Percentiles rank a stretch among this genome's conserved stretches.
Conservation (phyloP, 1,140 invertebrate species). For the Brachionus sp. region DNA sequence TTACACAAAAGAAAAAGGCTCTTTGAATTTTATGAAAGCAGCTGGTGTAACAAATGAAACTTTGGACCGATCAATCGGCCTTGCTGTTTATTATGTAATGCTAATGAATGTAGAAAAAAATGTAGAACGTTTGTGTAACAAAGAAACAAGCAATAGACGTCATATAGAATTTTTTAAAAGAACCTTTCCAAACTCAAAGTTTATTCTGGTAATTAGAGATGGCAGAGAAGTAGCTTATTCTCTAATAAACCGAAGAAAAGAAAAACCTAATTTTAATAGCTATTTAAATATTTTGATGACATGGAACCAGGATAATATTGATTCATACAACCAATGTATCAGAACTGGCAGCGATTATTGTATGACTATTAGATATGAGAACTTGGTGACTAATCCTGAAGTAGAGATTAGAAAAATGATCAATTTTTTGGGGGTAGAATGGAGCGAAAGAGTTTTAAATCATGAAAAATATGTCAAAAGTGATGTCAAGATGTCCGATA, state of each 20-base stretch:
- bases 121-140: not conserved
- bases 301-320: not conserved
- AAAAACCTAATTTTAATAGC: not conserved
- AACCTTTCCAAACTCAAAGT: not conserved
- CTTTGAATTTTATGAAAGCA: conserved; percentile 79
- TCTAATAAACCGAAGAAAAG: not conserved
- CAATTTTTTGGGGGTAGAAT: not conserved
- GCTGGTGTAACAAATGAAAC: not conserved
- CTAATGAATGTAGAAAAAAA: not conserved
- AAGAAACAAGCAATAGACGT: not conserved
- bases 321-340: not conserved
- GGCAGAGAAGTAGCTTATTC: not conserved
- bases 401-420: not conserved
- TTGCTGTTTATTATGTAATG: conserved; percentile 51
- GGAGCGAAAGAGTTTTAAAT: not conserved
- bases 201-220: conserved; percentile 17
- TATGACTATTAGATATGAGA: not conserved
- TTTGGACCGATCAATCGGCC: conserved; percentile 65
- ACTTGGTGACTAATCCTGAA: not conserved
- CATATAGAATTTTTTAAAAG: not conserved
- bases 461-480: not conserved
- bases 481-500: not conserved
- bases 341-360: not conserved
- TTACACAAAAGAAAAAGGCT: conserved; percentile 73
- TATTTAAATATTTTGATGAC: not conserved